Conservation (phyloP, 1,140 invertebrate genomes). For the Bombus superbus region DNA sequence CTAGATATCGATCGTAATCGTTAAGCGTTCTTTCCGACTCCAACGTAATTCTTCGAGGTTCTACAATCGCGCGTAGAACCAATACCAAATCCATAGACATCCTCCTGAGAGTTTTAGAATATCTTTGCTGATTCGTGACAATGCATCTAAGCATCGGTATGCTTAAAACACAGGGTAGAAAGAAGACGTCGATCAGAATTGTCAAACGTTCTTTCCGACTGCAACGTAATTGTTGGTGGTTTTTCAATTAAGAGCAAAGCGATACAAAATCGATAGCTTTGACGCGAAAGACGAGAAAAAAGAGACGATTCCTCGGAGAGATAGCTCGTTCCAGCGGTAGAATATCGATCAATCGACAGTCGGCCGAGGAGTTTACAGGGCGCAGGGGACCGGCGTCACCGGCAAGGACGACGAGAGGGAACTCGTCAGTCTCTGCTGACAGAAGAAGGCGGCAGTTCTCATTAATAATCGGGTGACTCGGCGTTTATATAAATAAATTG, state of each 20-base stretch:
- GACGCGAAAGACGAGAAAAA: neutral
- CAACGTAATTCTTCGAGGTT: too few relatives aligned
- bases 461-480: constrained; percentile 77
- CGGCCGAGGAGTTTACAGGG: constrained; percentile 34
- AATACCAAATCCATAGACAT: too few relatives aligned
- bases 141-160: too few relatives aligned
- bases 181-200: too few relatives aligned
- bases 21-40: too few relatives aligned
- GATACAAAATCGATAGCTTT: neutral
- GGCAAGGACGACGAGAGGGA: constrained; percentile 47
- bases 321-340: constrained; percentile 8
- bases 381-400: neutral
- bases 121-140: too few relatives aligned
- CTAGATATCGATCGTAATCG: too few relatives aligned
- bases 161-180: too few relatives aligned
- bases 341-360: constrained; percentile 54
- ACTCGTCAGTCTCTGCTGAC: constrained; percentile 55
- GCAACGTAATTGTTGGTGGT: neutral
- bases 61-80: too few relatives aligned
- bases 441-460: constrained; percentile 65
- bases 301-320: neutral
- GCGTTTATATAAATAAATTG: constrained; percentile 77
- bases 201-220: too few relatives aligned
- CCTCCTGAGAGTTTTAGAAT: too few relatives aligned
- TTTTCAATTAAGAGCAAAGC: neutral